Evolutionary conservation across 2,797 vertebrate species (phyloP).

Genomic region (Sebastolobus altivelis): DNA sequence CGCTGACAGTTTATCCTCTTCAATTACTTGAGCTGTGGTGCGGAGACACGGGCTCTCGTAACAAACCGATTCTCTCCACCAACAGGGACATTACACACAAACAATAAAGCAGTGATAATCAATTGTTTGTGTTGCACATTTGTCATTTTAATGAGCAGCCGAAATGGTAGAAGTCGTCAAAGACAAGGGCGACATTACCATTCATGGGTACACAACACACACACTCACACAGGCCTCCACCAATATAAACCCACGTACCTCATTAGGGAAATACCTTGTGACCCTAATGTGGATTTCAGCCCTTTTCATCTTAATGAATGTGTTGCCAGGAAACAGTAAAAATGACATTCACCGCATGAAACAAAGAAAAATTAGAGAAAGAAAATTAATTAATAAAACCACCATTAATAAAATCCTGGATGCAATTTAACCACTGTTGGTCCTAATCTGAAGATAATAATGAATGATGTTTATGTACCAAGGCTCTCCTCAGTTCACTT

Average conservation of each 20-base stretch:
- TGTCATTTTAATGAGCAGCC: slow-evolving; percentile 70
- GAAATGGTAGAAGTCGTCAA: slow-evolving; percentile 40
- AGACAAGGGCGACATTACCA: slow-evolving; percentile 26
- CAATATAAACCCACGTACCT: slow-evolving; percentile 34
- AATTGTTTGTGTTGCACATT: slow-evolving; percentile 56
- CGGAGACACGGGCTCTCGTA: slow-evolving; percentile 1
- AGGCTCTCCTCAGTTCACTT: not conserved
- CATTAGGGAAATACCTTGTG: slow-evolving; percentile 60
- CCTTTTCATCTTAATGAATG: slow-evolving; percentile 47
- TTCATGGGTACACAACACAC: not conserved
- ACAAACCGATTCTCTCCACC: slow-evolving; percentile 36
- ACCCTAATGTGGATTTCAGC: slow-evolving; percentile 48
- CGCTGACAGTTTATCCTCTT: slow-evolving; percentile 45
- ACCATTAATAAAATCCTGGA: not conserved
- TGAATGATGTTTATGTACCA: not conserved
- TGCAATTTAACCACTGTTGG: not conserved
- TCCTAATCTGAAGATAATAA: slow-evolving; percentile 3
- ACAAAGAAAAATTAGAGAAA: not conserved
- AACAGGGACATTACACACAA: slow-evolving; percentile 27
- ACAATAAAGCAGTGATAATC: slow-evolving; percentile 51
- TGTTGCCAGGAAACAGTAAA: slow-evolving; percentile 40
- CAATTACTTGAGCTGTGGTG: slow-evolving; percentile 33
- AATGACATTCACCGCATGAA: not conserved
- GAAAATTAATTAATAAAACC: not conserved
- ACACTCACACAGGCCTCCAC: not conserved